Conservation (phyloP, 2,113 vertebrate species). For the Nesogale talazaci region DNA sequence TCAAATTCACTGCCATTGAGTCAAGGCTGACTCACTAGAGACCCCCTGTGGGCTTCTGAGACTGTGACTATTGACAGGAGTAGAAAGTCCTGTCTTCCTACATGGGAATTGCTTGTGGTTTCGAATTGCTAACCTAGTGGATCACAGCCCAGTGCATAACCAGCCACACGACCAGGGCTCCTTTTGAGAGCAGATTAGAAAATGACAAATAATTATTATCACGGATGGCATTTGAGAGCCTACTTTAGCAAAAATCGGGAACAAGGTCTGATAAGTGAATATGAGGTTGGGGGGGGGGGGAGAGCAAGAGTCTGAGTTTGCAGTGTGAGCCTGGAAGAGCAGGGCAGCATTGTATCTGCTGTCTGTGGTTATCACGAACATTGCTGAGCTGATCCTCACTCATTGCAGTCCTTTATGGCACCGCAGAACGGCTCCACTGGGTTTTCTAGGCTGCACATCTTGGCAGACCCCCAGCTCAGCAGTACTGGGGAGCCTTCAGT, state of each 20-base stretch:
- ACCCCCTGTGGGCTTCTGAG: too few relatives aligned
- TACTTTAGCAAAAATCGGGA: constrained; percentile 26
- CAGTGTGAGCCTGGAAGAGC: not conserved
- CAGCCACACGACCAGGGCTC: too few relatives aligned
- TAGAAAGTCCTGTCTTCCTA: too few relatives aligned
- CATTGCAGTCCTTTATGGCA: not conserved
- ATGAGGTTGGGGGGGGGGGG: not conserved
- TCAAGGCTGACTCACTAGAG: too few relatives aligned
- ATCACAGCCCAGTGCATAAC: too few relatives aligned
- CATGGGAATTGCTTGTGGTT: too few relatives aligned
- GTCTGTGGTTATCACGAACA: not conserved
- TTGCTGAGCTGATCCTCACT: not conserved
- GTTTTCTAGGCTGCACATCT: not conserved
- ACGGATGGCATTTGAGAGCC: not conserved
- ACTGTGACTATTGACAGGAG: too few relatives aligned
- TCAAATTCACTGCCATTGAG: too few relatives aligned
- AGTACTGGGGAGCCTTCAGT: not conserved
- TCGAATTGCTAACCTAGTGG: too few relatives aligned
- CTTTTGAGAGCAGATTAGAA: not conserved
- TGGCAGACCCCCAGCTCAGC: not conserved
- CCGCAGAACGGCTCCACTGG: not conserved
- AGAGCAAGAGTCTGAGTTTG: not conserved
- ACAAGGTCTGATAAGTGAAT: not conserved
- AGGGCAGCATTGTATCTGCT: not conserved
- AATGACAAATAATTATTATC: not conserved